Evolutionary conservation across 1,140 invertebrate genomes (phyloP).

Genomic region (Ylistrum balloti): DNA sequence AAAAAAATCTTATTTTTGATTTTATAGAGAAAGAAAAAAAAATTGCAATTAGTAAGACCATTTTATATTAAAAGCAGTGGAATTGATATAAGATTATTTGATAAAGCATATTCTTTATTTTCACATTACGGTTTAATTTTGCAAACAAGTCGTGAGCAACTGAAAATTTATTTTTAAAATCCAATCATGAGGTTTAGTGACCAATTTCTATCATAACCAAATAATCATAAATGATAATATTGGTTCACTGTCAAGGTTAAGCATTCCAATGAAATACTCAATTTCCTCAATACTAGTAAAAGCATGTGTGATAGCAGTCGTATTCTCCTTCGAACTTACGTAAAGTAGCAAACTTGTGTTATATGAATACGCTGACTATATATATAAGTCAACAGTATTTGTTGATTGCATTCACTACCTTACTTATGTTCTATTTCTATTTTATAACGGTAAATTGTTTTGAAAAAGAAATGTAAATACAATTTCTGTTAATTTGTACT

Average conservation of each 20-base stretch:
- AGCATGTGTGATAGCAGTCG: neutral
- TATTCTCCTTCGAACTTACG: neutral
- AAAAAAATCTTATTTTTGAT: too few relatives aligned
- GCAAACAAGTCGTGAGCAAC: neutral
- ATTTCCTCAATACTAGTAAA: neutral
- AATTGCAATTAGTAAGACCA: too few relatives aligned
- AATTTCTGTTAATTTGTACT: neutral
- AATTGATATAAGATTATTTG: too few relatives aligned
- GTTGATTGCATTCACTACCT: neutral
- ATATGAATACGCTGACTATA: neutral
- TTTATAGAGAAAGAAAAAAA: too few relatives aligned
- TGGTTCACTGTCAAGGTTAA: neutral
- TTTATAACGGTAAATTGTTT: neutral
- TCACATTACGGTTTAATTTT: too few relatives aligned
- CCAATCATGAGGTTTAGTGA: too few relatives aligned
- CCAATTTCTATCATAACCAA: neutral
- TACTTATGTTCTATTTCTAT: neutral
- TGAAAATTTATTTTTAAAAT: neutral
- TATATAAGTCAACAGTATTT: neutral
- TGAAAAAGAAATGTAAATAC: slow-evolving; percentile 1
- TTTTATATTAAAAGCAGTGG: too few relatives aligned
- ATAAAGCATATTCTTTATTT: too few relatives aligned
- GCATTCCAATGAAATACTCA: neutral
- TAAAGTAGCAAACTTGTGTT: neutral
- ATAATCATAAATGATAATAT: neutral